Base-by-base conservation (phyloP, 2,888 invertebrate genomes). In the Notocelia uddmanniana region DNA sequence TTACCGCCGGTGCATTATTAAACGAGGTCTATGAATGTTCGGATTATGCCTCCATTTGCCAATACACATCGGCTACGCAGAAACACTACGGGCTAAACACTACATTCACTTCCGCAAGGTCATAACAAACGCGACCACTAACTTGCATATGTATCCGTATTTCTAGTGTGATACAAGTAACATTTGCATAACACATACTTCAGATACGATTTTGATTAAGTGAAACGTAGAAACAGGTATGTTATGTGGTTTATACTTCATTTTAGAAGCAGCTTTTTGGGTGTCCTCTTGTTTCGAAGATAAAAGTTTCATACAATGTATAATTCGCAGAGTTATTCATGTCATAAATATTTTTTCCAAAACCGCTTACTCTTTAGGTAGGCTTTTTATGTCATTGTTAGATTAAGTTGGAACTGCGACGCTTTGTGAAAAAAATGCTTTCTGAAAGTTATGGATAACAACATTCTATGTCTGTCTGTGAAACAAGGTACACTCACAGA, bases 21-120 rank as follows among this genome's bases (percentile, higher is more conserved):
- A 72, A 55, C 71, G 60, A 19, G 60, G 71, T 31, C 41, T 72
- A 50, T 72, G 60, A 72, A 72, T 67, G 60, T 21, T 34, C 64
- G 59, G 72, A 72, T 74, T 72, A 74, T 66, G 69, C 60, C 66
- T 74, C 74, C 72, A 74, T 74, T 74, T 74, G 34, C 74, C 55
- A 41, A 59, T 59, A 34, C 54, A 57, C 45, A 64, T 58, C 34
- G 66, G 48, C 13, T 45, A 48, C 52, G 52, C 21, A 54, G 54
- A 23, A 31, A 54, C 9, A 26, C 52, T 21, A 54, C 15, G 45
- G 23, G 15, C 5, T 54, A 54, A 21, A 54, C 13, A 45, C 15
- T n/a, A 15, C 6, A 15, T n/a, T 45, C 45, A 5, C 45, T 15
- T 45, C n/a, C n/a, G 45, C 45, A 45, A 45, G n/a, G 45, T 45